phyloP scores from a whole-genome alignment of 1,140 invertebrate species.

The Bombus turneri region DNA sequence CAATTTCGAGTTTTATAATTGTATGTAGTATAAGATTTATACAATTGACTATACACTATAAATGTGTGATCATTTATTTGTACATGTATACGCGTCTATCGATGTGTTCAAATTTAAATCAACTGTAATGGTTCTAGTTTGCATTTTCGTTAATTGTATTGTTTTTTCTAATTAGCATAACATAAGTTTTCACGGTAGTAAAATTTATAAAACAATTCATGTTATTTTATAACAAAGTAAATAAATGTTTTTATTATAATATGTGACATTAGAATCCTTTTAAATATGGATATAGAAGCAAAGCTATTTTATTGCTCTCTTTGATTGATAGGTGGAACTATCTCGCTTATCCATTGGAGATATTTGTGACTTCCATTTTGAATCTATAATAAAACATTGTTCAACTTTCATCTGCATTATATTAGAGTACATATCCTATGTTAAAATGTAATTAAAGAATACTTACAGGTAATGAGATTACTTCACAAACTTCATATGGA shows the following conservation, averaged over 20 bases:
- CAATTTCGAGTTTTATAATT: not conserved
- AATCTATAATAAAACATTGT: constrained; percentile 81
- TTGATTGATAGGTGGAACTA: constrained; percentile 79
- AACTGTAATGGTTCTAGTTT: constrained; percentile 22
- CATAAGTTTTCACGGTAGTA: not conserved
- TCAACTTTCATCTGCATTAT: constrained; percentile 31
- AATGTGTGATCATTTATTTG: not conserved
- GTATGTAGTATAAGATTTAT: not conserved
- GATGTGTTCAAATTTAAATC: constrained; percentile 5
- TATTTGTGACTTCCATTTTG: constrained; percentile 89
- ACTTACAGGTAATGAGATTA: constrained; percentile 90
- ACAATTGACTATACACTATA: not conserved
- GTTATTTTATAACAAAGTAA: constrained; percentile 32
- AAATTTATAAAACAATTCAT: not conserved
- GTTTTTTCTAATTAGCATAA: not conserved
- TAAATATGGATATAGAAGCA: not conserved
- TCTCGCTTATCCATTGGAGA: constrained; percentile 87
- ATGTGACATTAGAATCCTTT: not conserved
- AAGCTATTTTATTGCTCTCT: constrained; percentile 35
- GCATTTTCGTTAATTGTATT: not conserved
- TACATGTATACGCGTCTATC: not conserved
- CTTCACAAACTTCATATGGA: constrained; percentile 93
- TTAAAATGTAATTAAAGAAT: constrained; percentile 9
- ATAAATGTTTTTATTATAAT: constrained; percentile 15
- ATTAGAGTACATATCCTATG: constrained; percentile 27